These are phyloP conservation scores for Myripristis jacobus DNA, from an alignment of 2,797 vertebrate species.

Conservation along the genomic window DNA sequence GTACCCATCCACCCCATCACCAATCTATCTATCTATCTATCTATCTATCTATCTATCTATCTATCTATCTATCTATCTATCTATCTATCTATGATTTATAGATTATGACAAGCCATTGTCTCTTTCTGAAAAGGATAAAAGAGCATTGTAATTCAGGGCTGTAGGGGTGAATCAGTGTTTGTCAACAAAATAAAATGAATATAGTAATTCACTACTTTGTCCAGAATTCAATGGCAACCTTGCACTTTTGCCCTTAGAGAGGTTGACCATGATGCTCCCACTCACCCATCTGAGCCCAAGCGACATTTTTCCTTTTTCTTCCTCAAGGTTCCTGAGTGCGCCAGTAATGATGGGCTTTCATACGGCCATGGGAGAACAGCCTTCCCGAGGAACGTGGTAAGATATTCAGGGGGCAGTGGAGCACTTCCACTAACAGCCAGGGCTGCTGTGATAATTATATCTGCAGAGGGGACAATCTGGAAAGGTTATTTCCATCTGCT, in stretches of 20 bases:
- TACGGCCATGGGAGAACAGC: constrained; percentile 43
- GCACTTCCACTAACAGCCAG: constrained; percentile 64
- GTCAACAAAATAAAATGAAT: constrained; percentile 20
- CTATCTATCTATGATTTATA: background rate
- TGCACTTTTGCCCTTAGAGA: constrained; percentile 24
- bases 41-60: too few species aligned
- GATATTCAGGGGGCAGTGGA: constrained; percentile 55
- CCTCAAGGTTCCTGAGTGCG: constrained; percentile 43
- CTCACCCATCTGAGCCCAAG: constrained; percentile 22
- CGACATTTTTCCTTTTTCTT: constrained; percentile 37
- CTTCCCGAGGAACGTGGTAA: constrained; percentile 52
- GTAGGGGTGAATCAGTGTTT: constrained; percentile 16
- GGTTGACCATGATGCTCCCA: constrained; percentile 3
- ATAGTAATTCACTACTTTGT: constrained; percentile 19
- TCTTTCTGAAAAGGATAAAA: constrained; percentile 5
- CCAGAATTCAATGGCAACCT: constrained; percentile 40
- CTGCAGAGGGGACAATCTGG: constrained; percentile 70
- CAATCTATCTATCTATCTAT: too few species aligned
- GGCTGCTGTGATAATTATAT: constrained; percentile 70
- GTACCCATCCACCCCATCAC: background rate
- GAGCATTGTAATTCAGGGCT: constrained; percentile 1
- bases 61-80: too few species aligned
- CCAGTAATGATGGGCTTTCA: constrained; percentile 31
- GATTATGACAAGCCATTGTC: background rate
- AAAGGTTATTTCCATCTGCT: constrained; percentile 75